A percentile compares a stretch with the other conserved stretches of the same genome.
Evolutionary conservation across 1,140 invertebrate genomes (phyloP).

Genomic region (Amyelois transitella): DNA sequence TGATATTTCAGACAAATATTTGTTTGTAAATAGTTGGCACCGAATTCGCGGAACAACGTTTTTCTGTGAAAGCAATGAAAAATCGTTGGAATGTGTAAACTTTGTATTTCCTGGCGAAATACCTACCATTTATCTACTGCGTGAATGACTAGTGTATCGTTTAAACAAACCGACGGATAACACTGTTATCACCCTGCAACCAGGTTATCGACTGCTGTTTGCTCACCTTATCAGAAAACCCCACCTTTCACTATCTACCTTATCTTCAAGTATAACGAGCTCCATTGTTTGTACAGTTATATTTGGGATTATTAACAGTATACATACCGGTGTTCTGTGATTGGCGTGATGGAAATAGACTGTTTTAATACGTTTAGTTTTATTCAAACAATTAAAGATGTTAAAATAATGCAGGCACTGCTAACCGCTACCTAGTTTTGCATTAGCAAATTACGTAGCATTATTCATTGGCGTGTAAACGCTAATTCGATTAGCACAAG

Average conservation of each 20-base stretch:
- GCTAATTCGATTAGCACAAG: conserved; percentile 62
- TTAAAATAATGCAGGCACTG: too few relatives aligned
- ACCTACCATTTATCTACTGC: not conserved
- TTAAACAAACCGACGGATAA: not conserved
- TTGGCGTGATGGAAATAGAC: not conserved
- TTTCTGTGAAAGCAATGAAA: not conserved
- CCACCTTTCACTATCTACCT: conserved; percentile 35
- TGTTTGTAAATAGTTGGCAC: not conserved
- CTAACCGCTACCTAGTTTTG: too few relatives aligned
- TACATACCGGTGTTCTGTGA: conserved; percentile 14
- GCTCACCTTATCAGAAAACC: conserved; percentile 56
- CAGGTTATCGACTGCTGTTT: conserved; percentile 67
- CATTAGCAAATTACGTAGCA: conserved; percentile 48
- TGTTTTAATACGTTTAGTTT: not conserved
- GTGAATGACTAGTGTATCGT: not conserved
- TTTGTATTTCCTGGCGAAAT: not conserved
- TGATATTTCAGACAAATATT: not conserved
- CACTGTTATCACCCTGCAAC: conserved; percentile 52
- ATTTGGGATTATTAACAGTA: conserved; percentile 29
- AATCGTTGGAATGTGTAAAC: not conserved
- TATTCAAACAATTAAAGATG: too few relatives aligned
- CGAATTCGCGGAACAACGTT: not conserved
- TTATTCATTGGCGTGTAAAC: conserved; percentile 50
- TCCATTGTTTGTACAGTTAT: conserved; percentile 40
- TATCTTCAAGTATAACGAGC: conserved; percentile 48